Percentiles rank a stretch among this genome's conserved stretches.
These are phyloP conservation scores for Diploscapter pachys DNA, from an alignment of 1,140 invertebrate genomes.

Conservation along the genomic window DNA sequence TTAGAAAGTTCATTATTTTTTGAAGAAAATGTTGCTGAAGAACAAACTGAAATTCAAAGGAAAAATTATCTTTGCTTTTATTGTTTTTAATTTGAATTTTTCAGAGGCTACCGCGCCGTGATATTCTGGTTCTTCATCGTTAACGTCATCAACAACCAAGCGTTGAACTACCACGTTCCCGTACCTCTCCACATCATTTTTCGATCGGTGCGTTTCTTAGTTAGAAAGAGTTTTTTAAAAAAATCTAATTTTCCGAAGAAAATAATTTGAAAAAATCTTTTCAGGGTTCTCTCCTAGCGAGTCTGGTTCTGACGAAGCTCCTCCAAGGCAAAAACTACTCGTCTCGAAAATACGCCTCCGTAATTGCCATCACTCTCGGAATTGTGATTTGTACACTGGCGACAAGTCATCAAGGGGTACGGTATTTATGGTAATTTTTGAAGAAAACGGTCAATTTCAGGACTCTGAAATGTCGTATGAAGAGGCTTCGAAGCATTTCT, in stretches of 20 bases:
- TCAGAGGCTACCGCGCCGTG: constrained; percentile 77
- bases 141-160: constrained; percentile 92
- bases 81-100: constrained; percentile 46
- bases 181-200: constrained; percentile 99
- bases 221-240: background rate
- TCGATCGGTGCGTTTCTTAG: constrained; percentile 72
- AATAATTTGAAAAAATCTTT: too few species aligned
- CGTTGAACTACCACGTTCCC: constrained; percentile 91
- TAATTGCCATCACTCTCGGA: constrained; percentile 84
- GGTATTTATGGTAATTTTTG: too few species aligned
- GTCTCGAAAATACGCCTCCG: constrained; percentile 81
- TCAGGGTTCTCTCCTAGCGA: constrained; percentile 89
- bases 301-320: constrained; percentile 84
- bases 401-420: constrained; percentile 62
- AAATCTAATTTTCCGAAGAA: background rate
- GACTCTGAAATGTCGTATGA: constrained; percentile 42
- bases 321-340: constrained; percentile 80
- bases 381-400: constrained; percentile 86
- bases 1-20: too few species aligned
- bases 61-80: too few species aligned
- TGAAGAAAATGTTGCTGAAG: too few species aligned
- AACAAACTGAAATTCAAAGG: too few species aligned
- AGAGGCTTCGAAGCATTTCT: constrained; percentile 54
- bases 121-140: constrained; percentile 86
- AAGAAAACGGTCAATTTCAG: constrained; percentile 1